Evolutionary conservation across 2,888 invertebrate genomes (phyloP), one percentile per base, ranked within the genome.

Genomic region (Meiosimyza platycephala): DNA sequence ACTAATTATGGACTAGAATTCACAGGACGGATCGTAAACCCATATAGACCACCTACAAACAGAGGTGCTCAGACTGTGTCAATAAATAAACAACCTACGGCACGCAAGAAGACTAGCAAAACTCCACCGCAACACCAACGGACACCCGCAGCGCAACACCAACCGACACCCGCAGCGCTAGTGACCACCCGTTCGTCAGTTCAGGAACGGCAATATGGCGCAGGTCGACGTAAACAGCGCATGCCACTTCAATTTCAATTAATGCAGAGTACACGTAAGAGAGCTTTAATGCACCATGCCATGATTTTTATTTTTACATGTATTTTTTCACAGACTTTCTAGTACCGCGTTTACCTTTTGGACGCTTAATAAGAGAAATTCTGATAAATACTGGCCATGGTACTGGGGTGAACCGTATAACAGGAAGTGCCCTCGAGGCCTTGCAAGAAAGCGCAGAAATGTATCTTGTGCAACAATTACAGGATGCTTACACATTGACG

Each of bases 371-470:
- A 6, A 81, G 83, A 57, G 85, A 88, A 78, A 72, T 72, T 6
- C 1, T 67, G 0, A 82, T 88, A 59, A 73, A 88, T 0, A 13
- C 75, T 0, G 78, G 82, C 0, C 48, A 81, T 28, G 47, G 68
- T 3, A 18, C 33, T 0, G 18, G 48, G 28, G 55, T 65, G 3
- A 47, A 71, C 1, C 72, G 86, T 70, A 81, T 89, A 33, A 85
- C 88, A 76, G 7, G 73, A 0, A 47, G 72, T 3, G 88, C 88
- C 0, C 69, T 89, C 12, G 77, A 82, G 75, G 88, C 88, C 0
- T 74, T 89, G 18, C 89, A 89, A 78, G 89, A 89, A 80, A 82
- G 88, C 2, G 75, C 84, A 1, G 89, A 89, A 79, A 82, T 86
- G 71, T 89, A 88, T 76, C 48, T 89, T 2, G 82, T 84, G 0